These are phyloP conservation scores for Marasmarcha lunaedactyla DNA, from an alignment of 2,888 invertebrate genomes.

Conservation along the genomic window DNA sequence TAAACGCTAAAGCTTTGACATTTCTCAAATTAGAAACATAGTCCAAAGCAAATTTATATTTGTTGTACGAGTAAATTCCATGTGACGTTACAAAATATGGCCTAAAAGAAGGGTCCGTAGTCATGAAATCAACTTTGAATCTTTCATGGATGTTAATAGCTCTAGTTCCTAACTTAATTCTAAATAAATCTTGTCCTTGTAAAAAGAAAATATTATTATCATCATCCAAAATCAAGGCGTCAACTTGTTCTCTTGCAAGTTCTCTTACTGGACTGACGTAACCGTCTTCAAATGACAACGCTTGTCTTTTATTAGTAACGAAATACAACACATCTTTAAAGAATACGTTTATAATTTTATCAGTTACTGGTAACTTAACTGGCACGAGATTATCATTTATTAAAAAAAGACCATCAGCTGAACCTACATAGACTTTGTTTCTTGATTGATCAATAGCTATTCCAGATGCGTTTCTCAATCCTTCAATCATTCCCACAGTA, in stretches of 20 bases:
- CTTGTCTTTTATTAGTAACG: constrained; percentile 32
- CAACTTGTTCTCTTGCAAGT: constrained; percentile 25
- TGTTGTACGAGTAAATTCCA: constrained; percentile 46
- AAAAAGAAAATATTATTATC: constrained; percentile 45
- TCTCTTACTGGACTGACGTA: constrained; percentile 29
- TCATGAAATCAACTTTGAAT: constrained; percentile 26
- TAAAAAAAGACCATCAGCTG: constrained; percentile 40
- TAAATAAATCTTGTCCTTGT: constrained; percentile 28
- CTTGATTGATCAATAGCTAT: constrained; percentile 38
- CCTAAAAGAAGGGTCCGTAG: constrained; percentile 30
- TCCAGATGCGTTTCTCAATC: constrained; percentile 45
- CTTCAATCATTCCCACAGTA: constrained; percentile 31
- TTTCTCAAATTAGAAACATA: constrained; percentile 34
- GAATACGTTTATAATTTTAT: constrained; percentile 36
- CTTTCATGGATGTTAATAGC: constrained; percentile 38
- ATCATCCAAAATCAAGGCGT: constrained; percentile 28
- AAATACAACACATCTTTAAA: constrained; percentile 42
- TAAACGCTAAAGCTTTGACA: constrained; percentile 39
- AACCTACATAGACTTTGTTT: constrained; percentile 44
- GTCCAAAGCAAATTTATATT: constrained; percentile 47
- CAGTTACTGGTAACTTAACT: constrained; percentile 37
- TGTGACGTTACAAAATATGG: constrained; percentile 33
- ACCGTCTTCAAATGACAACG: constrained; percentile 40
- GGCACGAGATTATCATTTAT: constrained; percentile 34
- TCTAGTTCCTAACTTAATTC: constrained; percentile 41